These are phyloP conservation scores for Hydrolagus colliei DNA, from an alignment of 2,797 vertebrate genomes.

Conservation along the genomic window DNA sequence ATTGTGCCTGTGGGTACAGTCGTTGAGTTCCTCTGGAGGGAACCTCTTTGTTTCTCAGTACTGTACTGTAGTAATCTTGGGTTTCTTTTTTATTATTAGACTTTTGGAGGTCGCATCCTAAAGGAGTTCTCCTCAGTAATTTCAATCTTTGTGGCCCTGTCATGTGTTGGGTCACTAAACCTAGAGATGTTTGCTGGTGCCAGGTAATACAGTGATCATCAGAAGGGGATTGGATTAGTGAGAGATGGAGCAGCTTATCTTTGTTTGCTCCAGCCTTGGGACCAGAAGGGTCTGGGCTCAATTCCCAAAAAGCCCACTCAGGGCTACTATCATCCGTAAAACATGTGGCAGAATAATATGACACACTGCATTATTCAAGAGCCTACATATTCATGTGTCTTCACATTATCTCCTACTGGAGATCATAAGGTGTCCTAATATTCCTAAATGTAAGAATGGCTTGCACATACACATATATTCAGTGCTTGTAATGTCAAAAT, in stretches of 20 bases:
- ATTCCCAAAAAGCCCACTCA: no score
- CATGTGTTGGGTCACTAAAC: constrained; percentile 58
- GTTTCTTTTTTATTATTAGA: constrained; percentile 39
- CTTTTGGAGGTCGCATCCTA: constrained; percentile 51
- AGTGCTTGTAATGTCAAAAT: no score
- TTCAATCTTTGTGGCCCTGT: constrained; percentile 50
- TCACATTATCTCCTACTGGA: no score
- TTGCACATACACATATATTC: no score
- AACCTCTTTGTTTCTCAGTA: constrained; percentile 15
- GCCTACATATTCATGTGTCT: no score
- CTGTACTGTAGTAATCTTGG: background rate
- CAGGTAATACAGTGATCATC: constrained; percentile 41
- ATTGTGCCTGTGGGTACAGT: background rate
- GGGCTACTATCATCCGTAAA: background rate
- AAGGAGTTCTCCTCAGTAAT: constrained; percentile 47
- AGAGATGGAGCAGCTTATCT: background rate
- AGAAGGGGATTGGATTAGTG: no score
- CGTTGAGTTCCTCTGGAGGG: constrained; percentile 31
- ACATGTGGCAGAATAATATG: no score
- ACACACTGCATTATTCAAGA: no score
- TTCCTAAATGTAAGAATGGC: no score
- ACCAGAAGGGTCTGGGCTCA: no score
- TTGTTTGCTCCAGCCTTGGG: background rate
- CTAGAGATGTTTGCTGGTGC: constrained; percentile 54
- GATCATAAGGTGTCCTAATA: no score